Conservation (phyloP, 2,888 invertebrate genomes). For the Ornithoptera alexandrae region DNA sequence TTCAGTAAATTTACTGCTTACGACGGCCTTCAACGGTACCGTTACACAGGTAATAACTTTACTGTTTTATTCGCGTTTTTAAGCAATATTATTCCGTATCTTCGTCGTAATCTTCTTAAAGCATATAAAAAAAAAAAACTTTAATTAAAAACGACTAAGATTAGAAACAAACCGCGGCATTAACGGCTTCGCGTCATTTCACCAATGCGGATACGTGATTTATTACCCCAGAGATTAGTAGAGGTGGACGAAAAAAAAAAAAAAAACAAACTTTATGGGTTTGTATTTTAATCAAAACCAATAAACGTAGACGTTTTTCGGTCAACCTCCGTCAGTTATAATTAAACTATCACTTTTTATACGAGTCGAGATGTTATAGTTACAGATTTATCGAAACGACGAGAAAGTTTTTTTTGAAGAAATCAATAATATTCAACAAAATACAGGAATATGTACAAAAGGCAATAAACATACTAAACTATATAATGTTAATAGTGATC, state of each 20-base stretch:
- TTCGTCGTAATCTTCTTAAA: slow-evolving; percentile 4
- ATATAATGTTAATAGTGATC: no score
- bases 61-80: no score
- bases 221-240: slow-evolving; percentile 10
- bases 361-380: neutral
- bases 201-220: slow-evolving; percentile 17
- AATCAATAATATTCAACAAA: no score
- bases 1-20: no score
- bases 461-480: no score
- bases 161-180: slow-evolving; percentile 1
- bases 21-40: no score
- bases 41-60: no score
- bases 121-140: neutral
- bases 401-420: no score
- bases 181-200: slow-evolving; percentile 18
- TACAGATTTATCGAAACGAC: no score
- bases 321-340: neutral
- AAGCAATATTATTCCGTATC: neutral
- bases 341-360: slow-evolving; percentile 14
- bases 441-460: no score
- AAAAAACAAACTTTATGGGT: slow-evolving; percentile 1
- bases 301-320: slow-evolving; percentile 18
- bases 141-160: slow-evolving; percentile 19
- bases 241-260: slow-evolving; percentile 3
- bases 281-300: slow-evolving; percentile 17